Conservation (phyloP, 2,113 vertebrate genomes). For the Cyprinodon tularosa region DNA sequence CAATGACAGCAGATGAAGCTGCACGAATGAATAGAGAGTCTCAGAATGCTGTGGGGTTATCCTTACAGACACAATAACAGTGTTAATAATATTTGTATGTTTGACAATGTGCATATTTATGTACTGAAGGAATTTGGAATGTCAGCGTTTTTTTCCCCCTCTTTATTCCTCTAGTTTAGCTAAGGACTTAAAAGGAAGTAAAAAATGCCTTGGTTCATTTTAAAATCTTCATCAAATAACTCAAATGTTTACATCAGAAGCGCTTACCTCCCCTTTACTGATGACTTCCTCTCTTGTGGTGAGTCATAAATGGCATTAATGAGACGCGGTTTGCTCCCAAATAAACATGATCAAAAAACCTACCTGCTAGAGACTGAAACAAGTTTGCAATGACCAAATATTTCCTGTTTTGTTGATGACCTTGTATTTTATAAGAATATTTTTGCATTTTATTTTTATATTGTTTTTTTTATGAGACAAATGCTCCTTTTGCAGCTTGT, state of each 20-base stretch:
- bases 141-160: background rate
- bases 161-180: background rate
- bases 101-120: constrained; percentile 41
- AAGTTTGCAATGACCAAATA: constrained; percentile 64
- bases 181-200: constrained; percentile 16
- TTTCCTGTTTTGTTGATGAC: constrained; percentile 39
- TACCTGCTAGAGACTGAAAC: constrained; percentile 14
- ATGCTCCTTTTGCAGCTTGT: constrained; percentile 30
- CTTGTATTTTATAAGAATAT: constrained; percentile 57
- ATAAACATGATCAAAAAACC: constrained; percentile 26
- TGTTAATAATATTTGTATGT: constrained; percentile 32
- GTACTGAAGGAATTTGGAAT: constrained; percentile 9
- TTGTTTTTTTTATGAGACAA: constrained; percentile 41
- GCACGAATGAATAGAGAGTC: constrained; percentile 28
- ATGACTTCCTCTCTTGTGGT: constrained; percentile 21
- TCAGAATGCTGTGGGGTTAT: constrained; percentile 10
- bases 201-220: constrained; percentile 9
- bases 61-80: constrained; percentile 19
- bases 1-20: constrained; percentile 26
- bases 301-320: constrained; percentile 29
- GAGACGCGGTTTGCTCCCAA: constrained; percentile 28
- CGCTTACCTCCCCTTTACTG: constrained; percentile 19
- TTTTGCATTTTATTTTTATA: constrained; percentile 51
- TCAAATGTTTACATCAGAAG: constrained; percentile 61
- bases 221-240: constrained; percentile 22